These are phyloP conservation scores for Hipposideros armiger DNA, from an alignment of 2,113 vertebrate species.

Conservation along the genomic window DNA sequence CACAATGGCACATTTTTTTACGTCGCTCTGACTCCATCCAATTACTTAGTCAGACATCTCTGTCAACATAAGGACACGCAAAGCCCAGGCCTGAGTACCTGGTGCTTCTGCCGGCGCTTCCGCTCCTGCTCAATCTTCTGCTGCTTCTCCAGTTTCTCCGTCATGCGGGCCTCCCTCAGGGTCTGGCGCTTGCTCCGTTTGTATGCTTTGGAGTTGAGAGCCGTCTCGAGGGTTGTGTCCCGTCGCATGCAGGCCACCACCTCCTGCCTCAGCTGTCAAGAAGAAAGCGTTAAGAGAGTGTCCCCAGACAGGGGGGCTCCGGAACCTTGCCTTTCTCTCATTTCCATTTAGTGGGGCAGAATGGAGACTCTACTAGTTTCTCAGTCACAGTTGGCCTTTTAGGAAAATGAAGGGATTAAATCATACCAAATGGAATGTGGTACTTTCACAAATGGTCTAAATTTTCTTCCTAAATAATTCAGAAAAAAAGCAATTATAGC, in stretches of 20 bases:
- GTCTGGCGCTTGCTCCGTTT: conserved; percentile 98
- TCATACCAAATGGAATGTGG: neutral
- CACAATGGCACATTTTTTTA: accelerated
- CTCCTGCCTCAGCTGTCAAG: conserved; percentile 94
- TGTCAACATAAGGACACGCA: accelerated
- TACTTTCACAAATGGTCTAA: neutral
- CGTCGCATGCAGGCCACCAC: conserved; percentile 98
- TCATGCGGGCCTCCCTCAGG: conserved; percentile 97
- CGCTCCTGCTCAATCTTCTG: conserved; percentile 99
- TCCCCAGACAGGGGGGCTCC: neutral
- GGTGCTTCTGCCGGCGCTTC: conserved; percentile 98
- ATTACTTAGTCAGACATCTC: accelerated
- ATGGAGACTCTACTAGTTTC: neutral
- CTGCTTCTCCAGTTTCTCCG: conserved; percentile 98
- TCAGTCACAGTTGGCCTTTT: neutral
- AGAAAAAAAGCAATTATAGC: conserved; percentile 28
- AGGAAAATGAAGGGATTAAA: neutral
- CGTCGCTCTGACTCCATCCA: neutral
- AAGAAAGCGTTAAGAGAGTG: neutral
- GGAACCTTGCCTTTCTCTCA: neutral
- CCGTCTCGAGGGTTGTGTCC: conserved; percentile 97
- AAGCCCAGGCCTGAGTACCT: conserved; percentile 87
- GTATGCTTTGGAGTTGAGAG: conserved; percentile 98
- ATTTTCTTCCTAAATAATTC: conserved; percentile 36
- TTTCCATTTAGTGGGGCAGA: neutral